These are phyloP conservation scores for Chionodraco myersi DNA, from an alignment of 2,113 vertebrate genomes.

Conservation along the genomic window DNA sequence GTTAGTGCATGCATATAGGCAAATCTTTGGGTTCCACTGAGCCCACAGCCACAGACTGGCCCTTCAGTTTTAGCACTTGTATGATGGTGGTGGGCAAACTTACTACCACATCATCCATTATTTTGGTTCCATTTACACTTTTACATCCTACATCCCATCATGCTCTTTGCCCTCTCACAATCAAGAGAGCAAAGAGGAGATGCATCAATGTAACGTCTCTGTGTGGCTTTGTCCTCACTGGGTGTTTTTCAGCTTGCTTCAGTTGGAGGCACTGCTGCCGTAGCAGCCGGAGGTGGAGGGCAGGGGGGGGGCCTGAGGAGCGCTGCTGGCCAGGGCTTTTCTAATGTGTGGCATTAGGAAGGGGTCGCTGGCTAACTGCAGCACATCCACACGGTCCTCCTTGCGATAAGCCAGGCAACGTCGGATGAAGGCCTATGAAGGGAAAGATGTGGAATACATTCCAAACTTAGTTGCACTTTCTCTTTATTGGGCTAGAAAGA, in stretches of 20 bases:
- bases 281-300: slow-evolving; percentile 92
- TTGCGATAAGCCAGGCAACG: slow-evolving; percentile 95
- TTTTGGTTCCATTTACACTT: slow-evolving; percentile 57
- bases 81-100: slow-evolving; percentile 37
- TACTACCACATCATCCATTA: slow-evolving; percentile 12
- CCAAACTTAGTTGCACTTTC: background rate
- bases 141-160: slow-evolving; percentile 23
- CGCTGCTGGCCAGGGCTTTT: slow-evolving; percentile 89
- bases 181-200: slow-evolving; percentile 28
- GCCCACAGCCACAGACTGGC: slow-evolving; percentile 62
- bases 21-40: slow-evolving; percentile 72
- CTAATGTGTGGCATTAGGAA: slow-evolving; percentile 95
- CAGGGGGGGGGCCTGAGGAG: slow-evolving; percentile 84
- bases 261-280: slow-evolving; percentile 94
- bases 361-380: slow-evolving; percentile 92
- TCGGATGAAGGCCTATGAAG: slow-evolving; percentile 91
- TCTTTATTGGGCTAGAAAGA: background rate
- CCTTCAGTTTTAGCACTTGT: slow-evolving; percentile 45
- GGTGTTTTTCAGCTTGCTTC: slow-evolving; percentile 62
- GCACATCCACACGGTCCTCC: slow-evolving; percentile 94
- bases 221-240: slow-evolving; percentile 30
- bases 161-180: slow-evolving; percentile 15
- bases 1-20: slow-evolving; percentile 74
- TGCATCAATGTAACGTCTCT: slow-evolving; percentile 32
- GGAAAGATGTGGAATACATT: background rate